These are phyloP conservation scores for Cricetomys ansorgei DNA, from an alignment of 2,113 vertebrate species.

Conservation along the genomic window DNA sequence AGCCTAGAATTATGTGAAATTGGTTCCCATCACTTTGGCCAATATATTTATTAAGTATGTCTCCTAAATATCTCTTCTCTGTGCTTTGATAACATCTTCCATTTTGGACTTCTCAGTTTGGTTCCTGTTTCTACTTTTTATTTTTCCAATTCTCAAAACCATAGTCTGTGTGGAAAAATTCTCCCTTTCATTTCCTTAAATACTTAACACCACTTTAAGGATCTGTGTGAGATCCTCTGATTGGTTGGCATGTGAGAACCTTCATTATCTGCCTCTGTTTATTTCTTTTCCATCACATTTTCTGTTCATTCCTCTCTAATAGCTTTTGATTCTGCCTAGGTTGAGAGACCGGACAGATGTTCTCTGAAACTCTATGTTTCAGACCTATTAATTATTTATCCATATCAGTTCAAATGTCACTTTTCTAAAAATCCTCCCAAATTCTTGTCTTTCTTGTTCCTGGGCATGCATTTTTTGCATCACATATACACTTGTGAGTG, in stretches of 20 bases:
- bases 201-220: neutral
- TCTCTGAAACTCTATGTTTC: neutral
- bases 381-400: neutral
- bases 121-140: neutral
- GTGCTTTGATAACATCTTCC: neutral
- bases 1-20: neutral
- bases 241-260: neutral
- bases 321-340: neutral
- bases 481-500: neutral
- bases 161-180: neutral
- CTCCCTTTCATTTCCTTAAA: neutral
- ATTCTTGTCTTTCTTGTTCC: neutral
- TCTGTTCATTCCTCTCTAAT: neutral
- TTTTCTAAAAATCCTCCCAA: neutral
- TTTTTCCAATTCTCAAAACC: neutral
- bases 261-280: neutral
- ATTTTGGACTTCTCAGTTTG: neutral
- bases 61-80: neutral
- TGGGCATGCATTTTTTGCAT: neutral
- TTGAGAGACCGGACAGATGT: neutral
- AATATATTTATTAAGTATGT: neutral
- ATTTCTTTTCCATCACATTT: slow-evolving; percentile 20
- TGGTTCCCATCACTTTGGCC: neutral
- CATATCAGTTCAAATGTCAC: neutral
- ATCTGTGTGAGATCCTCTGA: neutral